Percentiles rank a stretch among this genome's conserved stretches.
phyloP scores from a whole-genome alignment of 2,113 vertebrate genomes.

The Sebastes schlegelii region DNA sequence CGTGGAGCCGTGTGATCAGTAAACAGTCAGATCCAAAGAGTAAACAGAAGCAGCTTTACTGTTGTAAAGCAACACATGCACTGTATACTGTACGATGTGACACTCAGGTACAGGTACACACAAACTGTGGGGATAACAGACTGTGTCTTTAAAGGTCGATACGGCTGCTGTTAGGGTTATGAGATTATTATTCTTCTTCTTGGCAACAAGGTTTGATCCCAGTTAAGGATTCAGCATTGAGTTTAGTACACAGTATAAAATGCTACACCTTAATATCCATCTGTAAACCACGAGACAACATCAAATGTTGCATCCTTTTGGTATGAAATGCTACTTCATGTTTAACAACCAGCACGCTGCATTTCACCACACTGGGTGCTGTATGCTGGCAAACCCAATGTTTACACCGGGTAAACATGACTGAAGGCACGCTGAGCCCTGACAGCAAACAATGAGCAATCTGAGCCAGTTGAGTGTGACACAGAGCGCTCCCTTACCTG shows the following conservation, averaged over 20 bases:
- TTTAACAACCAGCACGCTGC: background rate
- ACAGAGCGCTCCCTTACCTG: constrained; percentile 86
- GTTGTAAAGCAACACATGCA: constrained; percentile 26
- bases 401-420: constrained; percentile 47
- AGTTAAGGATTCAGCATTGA: too few relatives aligned
- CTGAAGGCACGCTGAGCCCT: constrained; percentile 37
- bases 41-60: constrained; percentile 25
- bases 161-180: background rate
- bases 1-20: constrained; percentile 27
- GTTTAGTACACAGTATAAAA: background rate
- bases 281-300: background rate
- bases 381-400: background rate
- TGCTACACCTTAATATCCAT: background rate
- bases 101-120: background rate
- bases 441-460: constrained; percentile 61
- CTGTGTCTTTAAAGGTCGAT: background rate
- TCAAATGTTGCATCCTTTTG: background rate
- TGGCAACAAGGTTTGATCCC: background rate
- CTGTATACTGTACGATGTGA: background rate
- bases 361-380: background rate
- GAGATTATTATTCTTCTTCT: too few relatives aligned
- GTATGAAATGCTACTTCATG: background rate
- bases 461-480: background rate
- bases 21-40: constrained; percentile 34
- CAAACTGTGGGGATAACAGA: background rate